phyloP scores from a whole-genome alignment of 2,113 vertebrate species.

The Coracopsis vasa region DNA sequence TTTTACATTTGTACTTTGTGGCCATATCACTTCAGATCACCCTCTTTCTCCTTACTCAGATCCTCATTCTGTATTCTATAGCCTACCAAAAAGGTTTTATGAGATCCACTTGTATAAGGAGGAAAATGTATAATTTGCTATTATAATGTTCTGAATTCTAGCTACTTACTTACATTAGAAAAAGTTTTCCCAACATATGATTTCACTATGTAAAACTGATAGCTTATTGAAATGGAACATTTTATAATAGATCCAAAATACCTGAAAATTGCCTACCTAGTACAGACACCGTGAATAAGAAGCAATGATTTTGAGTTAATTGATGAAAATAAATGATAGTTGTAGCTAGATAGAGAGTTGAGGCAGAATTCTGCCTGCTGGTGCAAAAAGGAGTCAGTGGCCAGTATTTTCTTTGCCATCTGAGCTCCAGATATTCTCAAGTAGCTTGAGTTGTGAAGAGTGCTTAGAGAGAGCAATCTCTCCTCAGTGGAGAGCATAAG shows the following conservation, averaged over 20 bases:
- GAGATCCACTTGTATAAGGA: not conserved
- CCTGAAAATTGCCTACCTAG: not conserved
- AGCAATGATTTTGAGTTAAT: not conserved
- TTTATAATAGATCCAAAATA: not conserved
- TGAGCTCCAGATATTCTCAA: not conserved
- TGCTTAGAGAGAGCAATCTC: not conserved
- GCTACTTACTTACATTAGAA: not conserved
- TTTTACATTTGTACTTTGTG: not conserved
- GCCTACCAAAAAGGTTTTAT: not conserved
- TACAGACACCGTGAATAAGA: not conserved
- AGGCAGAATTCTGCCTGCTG: not conserved
- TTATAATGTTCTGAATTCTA: not conserved
- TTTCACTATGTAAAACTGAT: not conserved
- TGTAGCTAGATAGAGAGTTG: not conserved
- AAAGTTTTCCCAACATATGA: not conserved
- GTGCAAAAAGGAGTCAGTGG: not conserved
- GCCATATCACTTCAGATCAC: not conserved
- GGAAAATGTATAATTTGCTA: not conserved
- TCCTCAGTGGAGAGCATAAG: not conserved
- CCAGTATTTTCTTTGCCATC: not conserved
- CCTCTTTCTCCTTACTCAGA: not conserved
- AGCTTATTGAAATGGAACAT: not conserved
- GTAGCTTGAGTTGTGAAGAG: not conserved
- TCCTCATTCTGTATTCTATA: not conserved
- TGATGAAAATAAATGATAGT: not conserved